A percentile compares a stretch with the other conserved stretches of the same genome.
Conservation (phyloP, 1,140 invertebrate species). For the Formica selysi region DNA sequence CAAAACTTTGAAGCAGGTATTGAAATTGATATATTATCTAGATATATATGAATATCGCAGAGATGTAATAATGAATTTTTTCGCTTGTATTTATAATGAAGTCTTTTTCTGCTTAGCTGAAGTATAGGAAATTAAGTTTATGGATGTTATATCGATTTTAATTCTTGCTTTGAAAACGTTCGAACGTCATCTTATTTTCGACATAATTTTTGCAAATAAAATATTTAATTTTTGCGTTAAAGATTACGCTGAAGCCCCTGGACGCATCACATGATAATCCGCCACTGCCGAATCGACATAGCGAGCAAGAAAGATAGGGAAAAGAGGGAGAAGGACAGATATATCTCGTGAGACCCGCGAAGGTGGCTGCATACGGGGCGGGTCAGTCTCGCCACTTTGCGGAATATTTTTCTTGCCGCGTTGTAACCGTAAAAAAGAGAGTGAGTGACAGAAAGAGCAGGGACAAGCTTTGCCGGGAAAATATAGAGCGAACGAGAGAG, state of each 20-base stretch:
- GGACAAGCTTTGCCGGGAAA: background rate
- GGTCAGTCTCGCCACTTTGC: slow-evolving; percentile 66
- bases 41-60: background rate
- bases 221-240: background rate
- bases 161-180: background rate
- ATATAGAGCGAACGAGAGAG: background rate
- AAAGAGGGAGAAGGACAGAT: slow-evolving; percentile 61
- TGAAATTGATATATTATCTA: background rate
- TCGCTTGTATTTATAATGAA: too few species aligned
- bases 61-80: background rate
- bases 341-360: slow-evolving; percentile 37
- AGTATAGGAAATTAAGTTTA: too few species aligned
- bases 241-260: background rate
- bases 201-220: background rate
- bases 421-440: slow-evolving; percentile 11
- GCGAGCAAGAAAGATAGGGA: slow-evolving; percentile 55
- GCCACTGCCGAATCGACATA: slow-evolving; percentile 31
- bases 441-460: background rate
- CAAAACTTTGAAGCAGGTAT: background rate
- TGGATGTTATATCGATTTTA: too few species aligned
- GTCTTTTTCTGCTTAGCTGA: too few species aligned
- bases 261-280: slow-evolving; percentile 4
- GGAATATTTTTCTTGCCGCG: slow-evolving; percentile 51
- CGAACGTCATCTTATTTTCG: background rate
- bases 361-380: slow-evolving; percentile 69